A percentile compares a stretch with the other conserved stretches of the same genome.
phyloP scores from a whole-genome alignment of 2,113 vertebrate species.

The Morone chrysops region DNA sequence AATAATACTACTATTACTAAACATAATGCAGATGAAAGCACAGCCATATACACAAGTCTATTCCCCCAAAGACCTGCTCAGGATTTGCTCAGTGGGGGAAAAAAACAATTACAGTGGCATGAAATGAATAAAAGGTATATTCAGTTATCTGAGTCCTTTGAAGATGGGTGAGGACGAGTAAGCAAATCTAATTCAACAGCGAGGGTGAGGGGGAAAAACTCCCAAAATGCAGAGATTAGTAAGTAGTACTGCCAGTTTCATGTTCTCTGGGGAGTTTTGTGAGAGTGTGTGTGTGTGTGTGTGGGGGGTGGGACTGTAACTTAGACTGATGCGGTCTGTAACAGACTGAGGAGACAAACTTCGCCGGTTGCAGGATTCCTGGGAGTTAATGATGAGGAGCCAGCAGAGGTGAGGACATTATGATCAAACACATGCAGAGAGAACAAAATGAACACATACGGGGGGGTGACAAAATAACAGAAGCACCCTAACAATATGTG shows the following conservation, averaged over 20 bases:
- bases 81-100: slow-evolving; percentile 61
- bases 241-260: slow-evolving; percentile 35
- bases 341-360: slow-evolving; percentile 34
- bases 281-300: neutral
- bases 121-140: slow-evolving; percentile 78
- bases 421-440: slow-evolving; percentile 66
- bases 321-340: slow-evolving; percentile 15
- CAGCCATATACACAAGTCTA: slow-evolving; percentile 38
- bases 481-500: slow-evolving; percentile 20
- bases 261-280: slow-evolving; percentile 27
- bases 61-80: slow-evolving; percentile 62
- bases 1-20: slow-evolving; percentile 67
- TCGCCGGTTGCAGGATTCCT: slow-evolving; percentile 48
- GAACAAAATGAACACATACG: slow-evolving; percentile 54
- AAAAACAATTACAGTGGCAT: slow-evolving; percentile 71
- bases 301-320: neutral
- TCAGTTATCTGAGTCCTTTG: slow-evolving; percentile 76
- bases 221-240: slow-evolving; percentile 70
- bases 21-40: slow-evolving; percentile 75
- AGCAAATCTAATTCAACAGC: slow-evolving; percentile 75
- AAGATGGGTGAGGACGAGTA: slow-evolving; percentile 71
- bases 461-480: slow-evolving; percentile 27
- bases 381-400: slow-evolving; percentile 63
- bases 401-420: slow-evolving; percentile 56
- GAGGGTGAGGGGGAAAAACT: slow-evolving; percentile 18